These are phyloP conservation scores for Polypedilum vanderplanki DNA, from an alignment of 1,140 invertebrate genomes.

Conservation along the genomic window DNA sequence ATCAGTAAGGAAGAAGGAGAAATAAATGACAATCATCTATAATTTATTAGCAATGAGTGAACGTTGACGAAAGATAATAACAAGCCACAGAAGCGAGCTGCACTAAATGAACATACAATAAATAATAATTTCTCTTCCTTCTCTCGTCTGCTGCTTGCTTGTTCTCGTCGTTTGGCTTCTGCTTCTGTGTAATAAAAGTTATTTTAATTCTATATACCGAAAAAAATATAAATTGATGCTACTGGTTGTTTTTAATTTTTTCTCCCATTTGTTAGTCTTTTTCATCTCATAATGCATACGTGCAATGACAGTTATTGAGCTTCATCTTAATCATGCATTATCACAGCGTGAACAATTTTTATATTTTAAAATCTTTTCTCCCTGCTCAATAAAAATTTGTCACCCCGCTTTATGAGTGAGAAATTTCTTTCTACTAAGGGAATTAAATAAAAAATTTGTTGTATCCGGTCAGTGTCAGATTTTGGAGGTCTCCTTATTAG, in stretches of 20 bases:
- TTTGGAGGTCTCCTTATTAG: constrained; percentile 16
- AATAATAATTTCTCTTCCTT: no score
- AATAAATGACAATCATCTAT: constrained; percentile 27
- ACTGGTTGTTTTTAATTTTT: not conserved
- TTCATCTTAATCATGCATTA: not conserved
- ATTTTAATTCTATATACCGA: not conserved
- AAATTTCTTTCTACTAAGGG: not conserved
- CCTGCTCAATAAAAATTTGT: not conserved
- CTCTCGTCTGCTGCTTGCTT: no score
- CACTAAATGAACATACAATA: not conserved
- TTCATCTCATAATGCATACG: not conserved
- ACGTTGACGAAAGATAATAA: constrained; percentile 4
- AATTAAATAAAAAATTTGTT: not conserved
- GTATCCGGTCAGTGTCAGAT: not conserved
- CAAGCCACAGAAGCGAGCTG: not conserved
- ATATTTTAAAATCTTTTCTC: not conserved
- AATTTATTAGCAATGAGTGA: constrained; percentile 23
- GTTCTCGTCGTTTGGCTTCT: no score
- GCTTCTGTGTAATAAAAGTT: not conserved
- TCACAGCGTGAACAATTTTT: constrained; percentile 9
- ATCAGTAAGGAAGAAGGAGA: not conserved
- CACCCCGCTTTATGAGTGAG: not conserved
- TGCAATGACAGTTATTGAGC: not conserved
- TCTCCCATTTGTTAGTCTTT: not conserved
- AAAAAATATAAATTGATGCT: not conserved